Conservation (phyloP, 2,888 invertebrate genomes). For the Autographa pulchrina region DNA sequence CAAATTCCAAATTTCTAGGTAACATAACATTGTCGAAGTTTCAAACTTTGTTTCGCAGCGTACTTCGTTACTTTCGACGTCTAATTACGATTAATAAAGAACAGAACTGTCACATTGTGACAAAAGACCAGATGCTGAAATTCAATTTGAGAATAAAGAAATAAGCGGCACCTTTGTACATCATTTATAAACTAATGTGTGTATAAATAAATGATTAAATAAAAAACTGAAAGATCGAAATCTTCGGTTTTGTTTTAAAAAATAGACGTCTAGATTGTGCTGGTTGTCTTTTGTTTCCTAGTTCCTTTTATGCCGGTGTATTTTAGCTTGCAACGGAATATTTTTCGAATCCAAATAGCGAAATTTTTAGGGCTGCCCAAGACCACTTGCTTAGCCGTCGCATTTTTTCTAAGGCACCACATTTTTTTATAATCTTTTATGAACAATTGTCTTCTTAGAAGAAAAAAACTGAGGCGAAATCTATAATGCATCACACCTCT, state of each 20-base stretch:
- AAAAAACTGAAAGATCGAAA: neutral
- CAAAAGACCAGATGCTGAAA: conserved; percentile 35
- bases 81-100: conserved; percentile 5
- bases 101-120: conserved; percentile 27
- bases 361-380: neutral
- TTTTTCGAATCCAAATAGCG: neutral
- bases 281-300: too few species aligned
- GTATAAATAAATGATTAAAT: too few species aligned
- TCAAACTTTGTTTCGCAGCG: conserved; percentile 19
- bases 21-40: conserved; percentile 15
- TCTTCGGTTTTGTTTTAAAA: neutral
- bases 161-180: too few species aligned
- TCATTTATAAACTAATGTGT: too few species aligned
- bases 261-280: too few species aligned
- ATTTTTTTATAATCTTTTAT: too few species aligned
- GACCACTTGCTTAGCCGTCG: neutral
- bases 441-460: too few species aligned
- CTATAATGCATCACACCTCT: neutral
- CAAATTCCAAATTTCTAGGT: conserved; percentile 24
- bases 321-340: neutral
- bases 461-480: too few species aligned
- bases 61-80: conserved; percentile 29
- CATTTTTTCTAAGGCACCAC: neutral
- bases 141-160: conserved; percentile 5
- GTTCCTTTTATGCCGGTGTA: too few species aligned